Base-by-base conservation (phyloP, 2,113 vertebrate species). In the Gobius niger region DNA sequence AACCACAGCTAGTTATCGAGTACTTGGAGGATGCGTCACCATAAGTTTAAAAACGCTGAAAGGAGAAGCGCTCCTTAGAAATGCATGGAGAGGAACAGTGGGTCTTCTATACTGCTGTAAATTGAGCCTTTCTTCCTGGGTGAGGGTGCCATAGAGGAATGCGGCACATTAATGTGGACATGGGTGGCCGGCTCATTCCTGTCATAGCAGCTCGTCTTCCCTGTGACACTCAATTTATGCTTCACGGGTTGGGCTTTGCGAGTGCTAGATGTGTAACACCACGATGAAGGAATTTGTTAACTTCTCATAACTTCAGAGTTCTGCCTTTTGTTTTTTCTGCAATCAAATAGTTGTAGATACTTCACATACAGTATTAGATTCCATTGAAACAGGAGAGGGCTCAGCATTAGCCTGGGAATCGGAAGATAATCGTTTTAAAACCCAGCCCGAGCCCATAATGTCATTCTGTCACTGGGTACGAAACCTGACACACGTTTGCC, bases 171-270 rank as follows among this genome's bases (percentile, higher is more conserved):
- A 83, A 89, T 86, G 85, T 88, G 84, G 85, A 87, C 88, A 88
- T 88, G 90, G 84, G 88, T 89, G 90, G 89, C 87, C 88, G 83
- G 65, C 73, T 89, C 90, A 89, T 90, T 89, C 87, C 81, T 81
- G 49, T 73, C 90, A 86, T 86, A 83, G 87, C 80, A 77, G 82
- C 68, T 68, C 76, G 41, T 68, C 75, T 77, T 85, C 64, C 61
- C 72, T 76, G 70, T 87, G 79, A 81, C 77, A 76, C 80, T 34
- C 51, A 70, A 72, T 69, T 63, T 62, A 68, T 52, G 59, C 10
- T 44, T 40, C 72, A 40, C n/a, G 8, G 47, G 51, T 42, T 47
- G 6, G 10, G 56, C 56, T 76, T 72, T 72, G 42, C 19, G 34
- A 65, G 41, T 12, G 14, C 52, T 61, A 68, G 62, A 72, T 77